Conservation (phyloP, 2,797 vertebrate species). For the Hydrolagus colliei region DNA sequence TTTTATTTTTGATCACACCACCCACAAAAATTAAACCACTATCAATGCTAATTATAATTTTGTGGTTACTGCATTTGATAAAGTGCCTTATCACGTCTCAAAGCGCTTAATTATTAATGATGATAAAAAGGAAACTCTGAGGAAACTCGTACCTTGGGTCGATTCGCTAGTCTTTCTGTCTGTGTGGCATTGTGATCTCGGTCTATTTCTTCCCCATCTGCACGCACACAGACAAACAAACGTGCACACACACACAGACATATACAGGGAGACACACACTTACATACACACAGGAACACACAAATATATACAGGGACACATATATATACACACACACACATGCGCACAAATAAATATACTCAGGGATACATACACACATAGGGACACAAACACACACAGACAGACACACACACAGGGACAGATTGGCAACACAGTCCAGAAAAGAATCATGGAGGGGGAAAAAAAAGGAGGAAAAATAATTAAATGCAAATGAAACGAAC, state of each 20-base stretch:
- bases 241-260: neutral
- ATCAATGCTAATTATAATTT: too few relatives aligned
- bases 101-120: too few relatives aligned
- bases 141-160: neutral
- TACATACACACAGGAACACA: neutral
- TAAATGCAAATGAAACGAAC: too few relatives aligned
- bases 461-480: too few relatives aligned
- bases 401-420: too few relatives aligned
- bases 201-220: neutral
- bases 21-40: too few relatives aligned
- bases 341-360: neutral
- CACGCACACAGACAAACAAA: neutral
- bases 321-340: neutral
- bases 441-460: too few relatives aligned
- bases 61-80: too few relatives aligned
- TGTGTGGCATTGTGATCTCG: neutral
- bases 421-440: too few relatives aligned
- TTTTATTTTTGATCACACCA: too few relatives aligned
- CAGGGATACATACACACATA: neutral
- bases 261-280: neutral
- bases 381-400: neutral
- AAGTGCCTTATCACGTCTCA: too few relatives aligned
- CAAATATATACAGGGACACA: neutral
- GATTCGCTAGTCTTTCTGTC: neutral
- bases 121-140: neutral